These are phyloP conservation scores for Spilarctia lutea DNA, from an alignment of 2,888 invertebrate genomes.

Conservation along the genomic window DNA sequence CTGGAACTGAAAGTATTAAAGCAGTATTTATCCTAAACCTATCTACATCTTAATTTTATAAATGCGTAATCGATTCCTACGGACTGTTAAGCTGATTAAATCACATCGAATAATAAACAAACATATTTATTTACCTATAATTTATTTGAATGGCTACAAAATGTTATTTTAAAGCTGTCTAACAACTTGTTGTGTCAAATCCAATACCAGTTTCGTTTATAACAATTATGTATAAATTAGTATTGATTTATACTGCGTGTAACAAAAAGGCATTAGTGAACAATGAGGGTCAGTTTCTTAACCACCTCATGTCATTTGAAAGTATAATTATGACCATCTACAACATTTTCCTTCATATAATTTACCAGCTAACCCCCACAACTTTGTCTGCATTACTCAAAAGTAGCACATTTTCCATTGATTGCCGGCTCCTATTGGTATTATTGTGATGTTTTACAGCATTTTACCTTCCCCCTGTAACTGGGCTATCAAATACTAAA, in stretches of 20 bases:
- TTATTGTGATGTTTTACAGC: too few species aligned
- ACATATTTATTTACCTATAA: neutral
- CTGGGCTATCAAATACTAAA: too few species aligned
- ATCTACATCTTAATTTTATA: neutral
- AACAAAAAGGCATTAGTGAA: slow-evolving; percentile 9
- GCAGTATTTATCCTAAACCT: neutral
- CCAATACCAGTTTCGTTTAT: neutral
- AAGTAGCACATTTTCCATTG: too few species aligned
- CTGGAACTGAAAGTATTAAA: neutral
- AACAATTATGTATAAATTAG: neutral
- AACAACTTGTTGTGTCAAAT: neutral
- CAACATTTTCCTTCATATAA: neutral
- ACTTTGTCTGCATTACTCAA: too few species aligned
- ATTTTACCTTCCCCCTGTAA: too few species aligned
- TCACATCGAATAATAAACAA: neutral
- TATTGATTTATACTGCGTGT: neutral
- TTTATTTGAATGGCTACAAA: neutral
- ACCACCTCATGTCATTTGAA: neutral
- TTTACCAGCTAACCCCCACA: too few species aligned
- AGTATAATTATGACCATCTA: neutral
- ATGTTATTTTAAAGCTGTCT: neutral
- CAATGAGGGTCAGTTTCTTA: slow-evolving; percentile 15
- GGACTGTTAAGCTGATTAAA: neutral
- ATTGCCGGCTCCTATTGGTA: too few species aligned
- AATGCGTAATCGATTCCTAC: neutral